phyloP scores from a whole-genome alignment of 2,113 vertebrate genomes.

The Garra rufa region DNA sequence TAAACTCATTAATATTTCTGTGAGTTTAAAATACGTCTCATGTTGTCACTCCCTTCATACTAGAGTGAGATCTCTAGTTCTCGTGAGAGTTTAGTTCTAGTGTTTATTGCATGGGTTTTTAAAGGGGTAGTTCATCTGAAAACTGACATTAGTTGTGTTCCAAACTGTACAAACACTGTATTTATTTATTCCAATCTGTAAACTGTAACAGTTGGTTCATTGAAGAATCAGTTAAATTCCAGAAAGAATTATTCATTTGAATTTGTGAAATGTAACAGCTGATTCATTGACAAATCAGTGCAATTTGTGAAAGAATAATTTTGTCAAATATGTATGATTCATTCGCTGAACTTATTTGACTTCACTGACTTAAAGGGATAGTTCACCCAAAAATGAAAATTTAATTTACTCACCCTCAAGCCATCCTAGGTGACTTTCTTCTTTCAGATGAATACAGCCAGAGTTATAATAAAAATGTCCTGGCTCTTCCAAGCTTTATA shows the following conservation, averaged over 20 bases:
- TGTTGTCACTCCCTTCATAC: constrained; percentile 3
- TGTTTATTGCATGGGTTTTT: background rate
- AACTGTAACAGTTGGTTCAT: background rate
- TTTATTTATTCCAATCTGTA: no score
- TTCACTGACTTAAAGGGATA: no score
- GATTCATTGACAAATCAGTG: background rate
- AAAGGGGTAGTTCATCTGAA: background rate
- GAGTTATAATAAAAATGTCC: no score
- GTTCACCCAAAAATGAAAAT: no score
- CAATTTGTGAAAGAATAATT: background rate
- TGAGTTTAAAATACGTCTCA: constrained; percentile 63
- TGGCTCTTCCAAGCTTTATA: no score
- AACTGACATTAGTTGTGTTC: background rate
- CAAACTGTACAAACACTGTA: no score
- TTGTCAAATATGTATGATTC: background rate
- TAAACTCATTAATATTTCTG: constrained; percentile 83
- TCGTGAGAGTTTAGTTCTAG: constrained; percentile 7
- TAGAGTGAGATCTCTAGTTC: constrained; percentile 15
- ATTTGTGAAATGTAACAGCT: background rate
- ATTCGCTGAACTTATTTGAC: background rate
- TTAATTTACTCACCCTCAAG: no score
- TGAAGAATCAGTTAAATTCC: background rate
- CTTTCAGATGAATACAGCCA: no score
- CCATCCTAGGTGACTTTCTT: no score
- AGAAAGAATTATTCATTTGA: background rate